Evolutionary conservation across 2,797 vertebrate species (phyloP).

Genomic region (Lepilemur ruficaudatus): DNA sequence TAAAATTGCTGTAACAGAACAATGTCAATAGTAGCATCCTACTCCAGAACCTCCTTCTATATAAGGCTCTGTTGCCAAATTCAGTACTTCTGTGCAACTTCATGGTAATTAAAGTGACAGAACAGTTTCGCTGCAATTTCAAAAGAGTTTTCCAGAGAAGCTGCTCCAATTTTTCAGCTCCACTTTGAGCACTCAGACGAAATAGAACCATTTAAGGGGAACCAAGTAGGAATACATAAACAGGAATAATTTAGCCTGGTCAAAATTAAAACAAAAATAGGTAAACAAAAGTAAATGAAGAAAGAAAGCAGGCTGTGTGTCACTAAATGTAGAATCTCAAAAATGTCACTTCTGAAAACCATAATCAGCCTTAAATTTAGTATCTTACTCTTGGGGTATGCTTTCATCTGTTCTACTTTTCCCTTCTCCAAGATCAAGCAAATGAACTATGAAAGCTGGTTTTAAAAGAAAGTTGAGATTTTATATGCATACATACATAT

Average conservation of each 20-base stretch:
- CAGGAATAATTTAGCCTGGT: not conserved
- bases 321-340: not conserved
- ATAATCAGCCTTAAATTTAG: not conserved
- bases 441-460: slow-evolving; percentile 16
- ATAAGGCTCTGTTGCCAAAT: slow-evolving; percentile 72
- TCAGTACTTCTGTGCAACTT: slow-evolving; percentile 73
- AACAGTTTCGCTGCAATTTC: slow-evolving; percentile 75
- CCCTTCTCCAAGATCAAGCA: not conserved
- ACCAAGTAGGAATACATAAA: not conserved
- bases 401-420: not conserved
- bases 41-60: slow-evolving; percentile 72
- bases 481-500: not conserved
- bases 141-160: slow-evolving; percentile 59
- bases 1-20: slow-evolving; percentile 89
- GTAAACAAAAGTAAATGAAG: not conserved
- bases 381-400: not conserved
- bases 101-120: slow-evolving; percentile 76
- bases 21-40: slow-evolving; percentile 89
- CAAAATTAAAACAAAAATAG: slow-evolving; percentile 2
- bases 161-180: slow-evolving; percentile 33
- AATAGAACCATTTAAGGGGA: not conserved
- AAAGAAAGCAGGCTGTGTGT: not conserved
- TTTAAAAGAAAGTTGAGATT: not conserved
- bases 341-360: not conserved
- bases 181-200: not conserved